These are phyloP conservation scores for Serinus canaria DNA, from an alignment of 2,113 vertebrate genomes.

Conservation along the genomic window DNA sequence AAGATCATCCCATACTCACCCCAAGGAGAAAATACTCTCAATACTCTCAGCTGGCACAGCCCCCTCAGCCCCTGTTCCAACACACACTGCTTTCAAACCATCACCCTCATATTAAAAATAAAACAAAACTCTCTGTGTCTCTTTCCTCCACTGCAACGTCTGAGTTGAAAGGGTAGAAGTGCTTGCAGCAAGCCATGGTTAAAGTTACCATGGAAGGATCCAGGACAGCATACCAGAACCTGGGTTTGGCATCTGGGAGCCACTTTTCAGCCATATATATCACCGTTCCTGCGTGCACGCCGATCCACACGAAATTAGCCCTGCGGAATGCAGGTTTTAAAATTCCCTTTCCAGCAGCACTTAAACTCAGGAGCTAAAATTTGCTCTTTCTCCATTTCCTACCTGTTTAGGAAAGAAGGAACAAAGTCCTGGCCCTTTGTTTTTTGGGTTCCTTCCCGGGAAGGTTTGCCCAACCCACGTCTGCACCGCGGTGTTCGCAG, in stretches of 20 bases:
- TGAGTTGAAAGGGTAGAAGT: conserved; percentile 1
- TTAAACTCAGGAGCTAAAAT: conserved; percentile 10
- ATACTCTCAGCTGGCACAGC: not conserved
- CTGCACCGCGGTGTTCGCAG: not conserved
- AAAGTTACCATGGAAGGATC: conserved; percentile 45
- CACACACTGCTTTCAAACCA: not conserved
- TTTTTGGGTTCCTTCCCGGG: not conserved
- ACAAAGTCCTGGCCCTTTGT: conserved; percentile 20
- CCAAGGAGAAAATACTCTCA: not conserved
- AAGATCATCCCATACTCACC: not conserved
- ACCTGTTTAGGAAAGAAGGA: conserved; percentile 36
- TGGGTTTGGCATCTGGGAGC: conserved; percentile 52
- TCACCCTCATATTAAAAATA: not conserved
- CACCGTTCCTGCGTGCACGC: conserved; percentile 19
- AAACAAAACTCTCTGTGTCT: not conserved
- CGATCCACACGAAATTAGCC: conserved; percentile 46
- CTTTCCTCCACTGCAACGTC: not conserved
- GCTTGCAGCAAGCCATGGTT: conserved; percentile 20
- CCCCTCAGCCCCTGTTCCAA: not conserved
- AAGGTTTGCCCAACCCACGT: conserved; percentile 4
- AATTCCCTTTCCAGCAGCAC: conserved; percentile 41
- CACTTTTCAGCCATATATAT: conserved; percentile 50
- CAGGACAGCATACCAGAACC: conserved; percentile 57
- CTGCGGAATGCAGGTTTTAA: conserved; percentile 28
- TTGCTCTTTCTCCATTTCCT: conserved; percentile 46